phyloP scores from a whole-genome alignment of 2,113 vertebrate genomes.

The Taurulus bubalis region DNA sequence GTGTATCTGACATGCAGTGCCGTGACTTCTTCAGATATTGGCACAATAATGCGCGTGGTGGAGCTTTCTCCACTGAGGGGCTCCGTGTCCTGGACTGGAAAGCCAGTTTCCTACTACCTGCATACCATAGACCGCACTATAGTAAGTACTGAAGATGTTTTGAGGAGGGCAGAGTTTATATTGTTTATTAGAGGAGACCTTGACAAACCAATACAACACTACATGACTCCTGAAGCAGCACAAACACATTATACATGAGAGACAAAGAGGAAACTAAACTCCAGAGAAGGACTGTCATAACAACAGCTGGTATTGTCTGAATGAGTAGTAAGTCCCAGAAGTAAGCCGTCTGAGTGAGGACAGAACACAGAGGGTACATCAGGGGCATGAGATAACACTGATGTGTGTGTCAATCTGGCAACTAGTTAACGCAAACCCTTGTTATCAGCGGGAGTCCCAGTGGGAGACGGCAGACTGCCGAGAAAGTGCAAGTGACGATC shows the following conservation, averaged over 20 bases:
- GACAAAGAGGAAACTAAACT: conserved; percentile 5
- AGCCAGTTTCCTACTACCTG: conserved; percentile 99
- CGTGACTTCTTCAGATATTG: conserved; percentile 89
- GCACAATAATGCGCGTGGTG: conserved; percentile 99
- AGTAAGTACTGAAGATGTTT: conserved; percentile 85
- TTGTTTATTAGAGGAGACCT: not conserved
- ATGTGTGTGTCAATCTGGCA: conserved; percentile 26
- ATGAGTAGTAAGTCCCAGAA: conserved; percentile 37
- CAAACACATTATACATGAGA: conserved; percentile 19
- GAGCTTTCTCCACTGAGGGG: conserved; percentile 97
- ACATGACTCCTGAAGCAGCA: not conserved
- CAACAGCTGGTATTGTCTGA: conserved; percentile 38
- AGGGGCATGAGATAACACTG: not conserved
- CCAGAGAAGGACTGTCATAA: conserved; percentile 6
- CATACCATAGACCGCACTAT: conserved; percentile 99
- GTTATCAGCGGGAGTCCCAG: conserved; percentile 14
- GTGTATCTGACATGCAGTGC: not conserved
- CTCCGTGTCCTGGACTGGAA: conserved; percentile 98
- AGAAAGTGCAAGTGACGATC: not conserved
- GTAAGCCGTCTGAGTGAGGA: conserved; percentile 21
- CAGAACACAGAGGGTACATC: conserved; percentile 12
- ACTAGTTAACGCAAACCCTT: conserved; percentile 22
- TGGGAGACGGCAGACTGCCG: conserved; percentile 17
- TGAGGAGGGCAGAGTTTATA: not conserved
- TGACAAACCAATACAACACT: conserved; percentile 12